Percentiles rank a stretch among this genome's conserved stretches.
phyloP scores from a whole-genome alignment of 2,888 invertebrate species.

The Lottia gigantea region DNA sequence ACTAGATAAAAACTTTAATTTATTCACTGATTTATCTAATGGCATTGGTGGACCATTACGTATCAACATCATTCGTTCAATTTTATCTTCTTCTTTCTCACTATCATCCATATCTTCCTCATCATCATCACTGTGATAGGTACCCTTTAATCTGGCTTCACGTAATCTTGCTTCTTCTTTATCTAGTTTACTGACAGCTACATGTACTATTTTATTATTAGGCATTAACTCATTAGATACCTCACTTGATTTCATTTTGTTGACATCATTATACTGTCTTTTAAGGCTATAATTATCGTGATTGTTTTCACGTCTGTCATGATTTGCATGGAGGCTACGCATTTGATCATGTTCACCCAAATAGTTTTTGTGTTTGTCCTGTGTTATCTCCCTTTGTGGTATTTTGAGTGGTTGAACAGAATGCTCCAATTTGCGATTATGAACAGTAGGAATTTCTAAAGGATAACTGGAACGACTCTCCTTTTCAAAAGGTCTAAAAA shows the following conservation, averaged over 20 bases:
- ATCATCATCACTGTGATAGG: slow-evolving; percentile 45
- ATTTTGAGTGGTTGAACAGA: background rate
- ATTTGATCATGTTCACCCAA: background rate
- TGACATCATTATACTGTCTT: slow-evolving; percentile 31
- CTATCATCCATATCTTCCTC: slow-evolving; percentile 51
- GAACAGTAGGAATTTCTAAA: background rate
- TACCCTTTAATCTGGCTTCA: slow-evolving; percentile 42
- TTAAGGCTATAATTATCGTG: slow-evolving; percentile 36
- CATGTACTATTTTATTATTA: background rate
- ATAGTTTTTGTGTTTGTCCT: background rate
- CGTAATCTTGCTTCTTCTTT: slow-evolving; percentile 56
- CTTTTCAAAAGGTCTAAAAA: slow-evolving; percentile 57
- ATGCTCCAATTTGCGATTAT: background rate
- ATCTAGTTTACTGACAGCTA: slow-evolving; percentile 61
- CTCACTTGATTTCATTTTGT: background rate
- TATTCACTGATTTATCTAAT: slow-evolving; percentile 54
- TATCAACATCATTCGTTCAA: slow-evolving; percentile 51
- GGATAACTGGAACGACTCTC: slow-evolving; percentile 3
- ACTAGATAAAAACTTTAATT: slow-evolving; percentile 52
- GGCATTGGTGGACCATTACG: slow-evolving; percentile 58
- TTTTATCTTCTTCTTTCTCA: slow-evolving; percentile 45
- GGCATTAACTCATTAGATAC: background rate
- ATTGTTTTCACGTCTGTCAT: slow-evolving; percentile 12
- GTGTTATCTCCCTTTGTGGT: slow-evolving; percentile 7
- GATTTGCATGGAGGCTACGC: background rate